Conservation (phyloP, 2,113 vertebrate genomes). For the Pandion haliaetus region DNA sequence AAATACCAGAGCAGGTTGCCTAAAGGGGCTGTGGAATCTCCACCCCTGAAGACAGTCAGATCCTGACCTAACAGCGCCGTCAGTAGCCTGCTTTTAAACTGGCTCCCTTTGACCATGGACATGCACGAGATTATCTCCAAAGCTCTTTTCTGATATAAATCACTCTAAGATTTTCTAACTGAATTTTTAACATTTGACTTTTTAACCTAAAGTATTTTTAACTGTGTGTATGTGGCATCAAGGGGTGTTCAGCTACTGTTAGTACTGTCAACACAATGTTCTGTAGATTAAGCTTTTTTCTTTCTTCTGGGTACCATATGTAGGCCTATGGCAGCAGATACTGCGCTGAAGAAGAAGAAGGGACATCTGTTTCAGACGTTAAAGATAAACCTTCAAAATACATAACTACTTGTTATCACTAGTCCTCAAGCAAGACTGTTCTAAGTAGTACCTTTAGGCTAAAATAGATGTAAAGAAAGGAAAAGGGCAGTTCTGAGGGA, state of each 20-base stretch:
- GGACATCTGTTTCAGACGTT: background rate
- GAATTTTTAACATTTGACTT: background rate
- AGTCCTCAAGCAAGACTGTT: background rate
- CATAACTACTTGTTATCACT: background rate
- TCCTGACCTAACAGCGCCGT: background rate
- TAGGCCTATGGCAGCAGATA: background rate
- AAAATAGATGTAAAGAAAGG: background rate
- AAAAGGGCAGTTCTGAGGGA: background rate
- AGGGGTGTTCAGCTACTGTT: background rate
- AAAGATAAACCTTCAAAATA: background rate
- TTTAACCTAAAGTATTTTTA: background rate
- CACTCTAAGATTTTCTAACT: background rate
- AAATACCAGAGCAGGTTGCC: background rate
- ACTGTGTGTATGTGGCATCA: background rate
- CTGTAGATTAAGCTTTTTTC: background rate
- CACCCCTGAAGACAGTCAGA: background rate
- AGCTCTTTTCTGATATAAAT: background rate
- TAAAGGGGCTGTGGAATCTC: background rate
- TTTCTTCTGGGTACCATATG: background rate
- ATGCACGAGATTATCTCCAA: background rate
- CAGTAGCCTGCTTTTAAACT: background rate
- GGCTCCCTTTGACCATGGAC: background rate
- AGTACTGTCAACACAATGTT: background rate
- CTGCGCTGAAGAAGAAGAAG: background rate
- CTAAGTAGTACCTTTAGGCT: background rate